phyloP scores from a whole-genome alignment of 2,797 vertebrate species.

The Lutjanus argentimaculatus region DNA sequence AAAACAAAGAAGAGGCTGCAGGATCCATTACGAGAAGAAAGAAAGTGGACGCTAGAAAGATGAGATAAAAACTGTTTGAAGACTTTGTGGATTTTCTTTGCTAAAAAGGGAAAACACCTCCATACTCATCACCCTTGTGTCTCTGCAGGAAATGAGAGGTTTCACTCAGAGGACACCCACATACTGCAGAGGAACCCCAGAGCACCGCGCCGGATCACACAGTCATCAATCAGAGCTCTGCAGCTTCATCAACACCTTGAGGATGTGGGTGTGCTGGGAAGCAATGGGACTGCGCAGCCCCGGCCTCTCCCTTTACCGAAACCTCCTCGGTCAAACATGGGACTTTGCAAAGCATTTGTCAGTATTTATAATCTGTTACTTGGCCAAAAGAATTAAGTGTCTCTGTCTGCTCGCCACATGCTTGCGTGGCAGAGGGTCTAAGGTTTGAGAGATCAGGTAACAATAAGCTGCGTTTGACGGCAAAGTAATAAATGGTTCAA shows the following conservation, averaged over 20 bases:
- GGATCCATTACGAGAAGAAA: constrained; percentile 46
- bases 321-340: constrained; percentile 21
- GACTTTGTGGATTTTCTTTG: constrained; percentile 8
- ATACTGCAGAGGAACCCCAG: constrained; percentile 63
- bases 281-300: constrained; percentile 17
- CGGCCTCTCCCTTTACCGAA: constrained; percentile 32
- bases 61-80: constrained; percentile 28
- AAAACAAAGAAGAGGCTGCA: constrained; percentile 40
- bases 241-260: constrained; percentile 62
- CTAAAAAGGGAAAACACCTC: constrained; percentile 28
- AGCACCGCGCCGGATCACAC: constrained; percentile 34
- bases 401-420: constrained; percentile 62
- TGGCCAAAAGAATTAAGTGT: constrained; percentile 27
- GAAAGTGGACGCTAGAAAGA: constrained; percentile 5
- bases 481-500: constrained; percentile 41
- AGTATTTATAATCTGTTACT: constrained; percentile 59
- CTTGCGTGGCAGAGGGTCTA: constrained; percentile 21
- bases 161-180: constrained; percentile 68
- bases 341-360: constrained; percentile 20
- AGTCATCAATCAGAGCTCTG: constrained; percentile 79
- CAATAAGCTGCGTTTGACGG: constrained; percentile 30
- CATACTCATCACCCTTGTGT: constrained; percentile 43
- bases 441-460: constrained; percentile 49
- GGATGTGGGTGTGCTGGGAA: constrained; percentile 63
- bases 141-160: constrained; percentile 71